Conservation (phyloP, 2,888 invertebrate genomes). For the Allophyes oxyacanthae region DNA sequence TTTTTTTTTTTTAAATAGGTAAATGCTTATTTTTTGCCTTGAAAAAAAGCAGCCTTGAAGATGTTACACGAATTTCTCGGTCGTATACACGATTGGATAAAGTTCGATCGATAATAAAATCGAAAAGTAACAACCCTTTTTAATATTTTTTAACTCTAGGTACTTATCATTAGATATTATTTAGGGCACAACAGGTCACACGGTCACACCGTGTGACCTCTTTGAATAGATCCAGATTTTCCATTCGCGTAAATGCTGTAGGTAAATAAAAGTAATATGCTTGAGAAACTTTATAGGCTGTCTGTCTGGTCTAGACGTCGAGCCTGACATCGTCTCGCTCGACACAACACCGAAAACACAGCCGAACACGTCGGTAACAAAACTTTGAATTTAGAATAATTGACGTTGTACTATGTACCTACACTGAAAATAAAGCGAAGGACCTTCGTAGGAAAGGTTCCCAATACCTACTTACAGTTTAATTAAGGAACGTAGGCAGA, state of each 20-base stretch:
- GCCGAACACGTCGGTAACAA: constrained; percentile 44
- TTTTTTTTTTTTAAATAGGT: no score
- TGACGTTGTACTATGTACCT: no score
- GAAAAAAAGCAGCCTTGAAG: no score
- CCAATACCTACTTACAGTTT: constrained; percentile 16
- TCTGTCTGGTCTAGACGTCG: constrained; percentile 69
- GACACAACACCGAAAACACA: constrained; percentile 48
- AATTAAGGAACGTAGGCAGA: constrained; percentile 4
- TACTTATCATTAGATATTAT: no score
- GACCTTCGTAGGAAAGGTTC: neutral
- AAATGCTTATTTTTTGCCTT: no score
- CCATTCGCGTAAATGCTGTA: constrained; percentile 51
- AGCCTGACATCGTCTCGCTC: constrained; percentile 52
- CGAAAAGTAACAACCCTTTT: no score
- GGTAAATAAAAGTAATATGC: constrained; percentile 62
- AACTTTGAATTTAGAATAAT: constrained; percentile 60
- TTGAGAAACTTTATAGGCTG: constrained; percentile 66
- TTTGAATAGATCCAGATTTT: constrained; percentile 51
- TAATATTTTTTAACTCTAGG: no score
- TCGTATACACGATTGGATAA: no score
- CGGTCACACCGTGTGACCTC: constrained; percentile 51
- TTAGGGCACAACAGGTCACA: constrained; percentile 47
- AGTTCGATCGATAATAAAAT: no score
- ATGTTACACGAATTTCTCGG: no score
- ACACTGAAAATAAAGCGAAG: constrained; percentile 23